Base-by-base conservation (phyloP, 2,797 vertebrate genomes). In the Atherinosoma microstoma region DNA sequence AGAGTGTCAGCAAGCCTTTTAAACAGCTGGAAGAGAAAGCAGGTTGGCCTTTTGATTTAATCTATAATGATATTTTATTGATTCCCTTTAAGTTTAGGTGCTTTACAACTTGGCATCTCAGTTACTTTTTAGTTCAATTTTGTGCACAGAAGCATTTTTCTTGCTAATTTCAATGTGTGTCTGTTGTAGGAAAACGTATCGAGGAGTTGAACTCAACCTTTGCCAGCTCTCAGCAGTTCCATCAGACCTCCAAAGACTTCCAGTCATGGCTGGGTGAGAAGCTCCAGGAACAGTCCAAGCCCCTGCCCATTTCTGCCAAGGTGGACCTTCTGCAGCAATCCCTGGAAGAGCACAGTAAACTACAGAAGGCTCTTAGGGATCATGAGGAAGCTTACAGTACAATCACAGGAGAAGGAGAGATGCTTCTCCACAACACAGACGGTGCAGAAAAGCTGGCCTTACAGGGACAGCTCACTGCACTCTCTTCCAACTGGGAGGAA, bases 161-260 rank as follows among this genome's bases (percentile, higher is more conserved):
- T 35, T 69, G 38, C 51, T 70, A 36, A 76, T 9, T 12, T 22
- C 16, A 16, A 3, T 27, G 49, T 75, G 75, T 82, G n/a, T 80
- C n/a, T 84, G 56, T 81, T 76, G 7, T 20, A 99, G 98, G 93
- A 64, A 96, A 95, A 82, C 93, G 95, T 6, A 93, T 99, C 70
- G 95, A 97, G 80, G 96, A 97, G 78, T 95, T 99, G 81, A 98
- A 96, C 73, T 97, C 95, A 0, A 96, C 97, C 0, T 98, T 97
- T 30, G 90, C 95, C 69, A 96, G 96, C 90, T 99, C 97, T 73
- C 96, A 98, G 91, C 97, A 99, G 76, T 99, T 99, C 88, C 95
- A 98, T 84, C 96, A 97, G 82, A 97, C 95, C 88, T 98, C 96
- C 40, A 96, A 96, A 92, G 96, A 99, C 83, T 97, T 99, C 84